A percentile compares a stretch with the other conserved stretches of the same genome.
These are phyloP conservation scores for Nibea coibor DNA, from an alignment of 2,113 vertebrate genomes.

Conservation along the genomic window DNA sequence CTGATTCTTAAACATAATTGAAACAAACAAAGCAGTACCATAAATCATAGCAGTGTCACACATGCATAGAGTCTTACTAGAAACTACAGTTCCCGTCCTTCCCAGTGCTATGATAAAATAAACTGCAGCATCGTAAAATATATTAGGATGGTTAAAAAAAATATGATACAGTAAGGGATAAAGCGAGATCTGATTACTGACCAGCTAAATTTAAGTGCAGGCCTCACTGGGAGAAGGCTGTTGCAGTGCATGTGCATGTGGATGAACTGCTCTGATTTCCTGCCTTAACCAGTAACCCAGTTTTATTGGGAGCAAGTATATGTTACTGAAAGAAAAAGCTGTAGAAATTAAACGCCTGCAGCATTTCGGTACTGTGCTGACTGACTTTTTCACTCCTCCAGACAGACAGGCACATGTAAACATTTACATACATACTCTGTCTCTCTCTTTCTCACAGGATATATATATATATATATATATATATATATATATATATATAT, in stretches of 20 bases:
- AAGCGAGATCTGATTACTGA: background rate
- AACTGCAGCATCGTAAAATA: background rate
- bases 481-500: no score
- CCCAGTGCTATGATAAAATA: background rate
- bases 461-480: no score
- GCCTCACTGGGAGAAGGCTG: conserved; percentile 9
- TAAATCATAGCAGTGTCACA: background rate
- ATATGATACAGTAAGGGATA: background rate
- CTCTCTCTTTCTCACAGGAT: background rate
- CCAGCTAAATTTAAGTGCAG: background rate
- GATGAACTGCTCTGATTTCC: background rate
- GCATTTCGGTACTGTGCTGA: conserved; percentile 31
- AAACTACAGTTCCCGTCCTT: background rate
- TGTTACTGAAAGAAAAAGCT: conserved; percentile 29
- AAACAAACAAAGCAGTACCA: background rate
- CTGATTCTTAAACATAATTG: background rate
- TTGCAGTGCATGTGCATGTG: background rate
- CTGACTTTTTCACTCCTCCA: conserved; percentile 16
- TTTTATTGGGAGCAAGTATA: conserved; percentile 21
- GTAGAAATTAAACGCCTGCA: conserved; percentile 37
- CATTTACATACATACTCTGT: conserved; percentile 34
- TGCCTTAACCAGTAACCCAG: background rate
- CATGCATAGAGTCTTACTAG: background rate
- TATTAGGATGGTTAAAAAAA: no score
- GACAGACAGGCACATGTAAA: conserved; percentile 30